Base-by-base conservation (phyloP, 2,113 vertebrate species). In the Bubo scandiacus region DNA sequence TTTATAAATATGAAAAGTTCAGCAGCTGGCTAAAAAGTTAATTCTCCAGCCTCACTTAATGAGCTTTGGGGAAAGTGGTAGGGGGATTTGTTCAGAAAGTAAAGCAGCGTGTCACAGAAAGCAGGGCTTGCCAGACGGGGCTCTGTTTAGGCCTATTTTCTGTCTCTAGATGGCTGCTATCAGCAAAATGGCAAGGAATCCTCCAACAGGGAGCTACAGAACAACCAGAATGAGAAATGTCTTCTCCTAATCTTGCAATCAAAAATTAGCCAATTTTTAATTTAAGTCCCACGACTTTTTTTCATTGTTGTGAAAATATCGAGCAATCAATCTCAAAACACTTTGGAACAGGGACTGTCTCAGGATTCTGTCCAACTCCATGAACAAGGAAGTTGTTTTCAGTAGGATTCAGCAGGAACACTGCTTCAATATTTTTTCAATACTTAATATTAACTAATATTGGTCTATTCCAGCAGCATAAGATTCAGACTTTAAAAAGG, bases 1-100 rank as follows among this genome's bases (percentile, higher is more conserved):
- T 98, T 98, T 98, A 98, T 96, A 97, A 98, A 98, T 97, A 98
- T 96, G 97, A 97, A 91, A 96, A 98, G 94, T 98, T 98, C 97
- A 97, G 94, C 98, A 98, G 95, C 97, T 98, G 97, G 97, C 80
- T 96, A 62, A 96, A 97, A 98, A 96, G 79, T 93, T 96, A 98
- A 98, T 92, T 96, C 94, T 93, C 95, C 94, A 73, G 94, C 80
- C 72, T 95, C 96, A 95, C 87, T 94, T 97, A 96, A 97, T 97
- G 96, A 95, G 97, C 95, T 89, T 94, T 86, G 94, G 94, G 94
- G 83, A 97, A 96, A 97, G 94, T 94, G 92, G 92, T 86, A 91
- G 84, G 88, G 92, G 92, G 92, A 93, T 94, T 92, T 94, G 84
- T 29, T 96, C 86, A 15, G 51, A 78, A 82, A 92, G 90, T 16